phyloP scores from a whole-genome alignment of 2,888 invertebrate species.

The Adelognathus sp. region DNA sequence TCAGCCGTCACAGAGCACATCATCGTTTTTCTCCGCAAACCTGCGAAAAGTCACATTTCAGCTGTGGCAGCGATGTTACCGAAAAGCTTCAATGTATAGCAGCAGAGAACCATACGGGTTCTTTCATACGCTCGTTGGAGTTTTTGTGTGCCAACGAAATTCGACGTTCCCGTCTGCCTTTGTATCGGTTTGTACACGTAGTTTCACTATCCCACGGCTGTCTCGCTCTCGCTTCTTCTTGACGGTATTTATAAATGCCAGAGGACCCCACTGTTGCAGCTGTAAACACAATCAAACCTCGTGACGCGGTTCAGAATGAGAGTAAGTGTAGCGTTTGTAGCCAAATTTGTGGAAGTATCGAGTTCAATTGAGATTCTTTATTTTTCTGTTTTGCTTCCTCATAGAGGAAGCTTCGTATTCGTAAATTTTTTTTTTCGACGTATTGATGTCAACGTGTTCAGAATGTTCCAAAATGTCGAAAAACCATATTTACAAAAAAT shows the following conservation, averaged over 20 bases:
- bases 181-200: conserved; percentile 8
- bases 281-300: neutral
- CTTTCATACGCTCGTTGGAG: conserved; percentile 28
- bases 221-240: neutral
- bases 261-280: neutral
- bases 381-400: too few species aligned
- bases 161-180: conserved; percentile 6
- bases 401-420: too few species aligned
- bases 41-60: conserved; percentile 43
- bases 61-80: conserved; percentile 26
- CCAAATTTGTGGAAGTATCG: neutral
- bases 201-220: conserved; percentile 6
- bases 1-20: conserved; percentile 30
- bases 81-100: neutral
- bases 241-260: neutral
- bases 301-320: neutral
- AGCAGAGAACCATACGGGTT: neutral
- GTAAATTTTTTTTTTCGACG: too few species aligned
- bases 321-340: neutral
- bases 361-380: neutral
- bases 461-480: too few species aligned
- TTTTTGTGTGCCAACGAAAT: conserved; percentile 35
- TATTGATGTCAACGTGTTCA: too few species aligned
- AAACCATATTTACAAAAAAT: too few species aligned
- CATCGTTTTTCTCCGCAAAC: conserved; percentile 40